Evolutionary conservation across 2,888 invertebrate genomes (phyloP).

Genomic region (Pheosia tremula): DNA sequence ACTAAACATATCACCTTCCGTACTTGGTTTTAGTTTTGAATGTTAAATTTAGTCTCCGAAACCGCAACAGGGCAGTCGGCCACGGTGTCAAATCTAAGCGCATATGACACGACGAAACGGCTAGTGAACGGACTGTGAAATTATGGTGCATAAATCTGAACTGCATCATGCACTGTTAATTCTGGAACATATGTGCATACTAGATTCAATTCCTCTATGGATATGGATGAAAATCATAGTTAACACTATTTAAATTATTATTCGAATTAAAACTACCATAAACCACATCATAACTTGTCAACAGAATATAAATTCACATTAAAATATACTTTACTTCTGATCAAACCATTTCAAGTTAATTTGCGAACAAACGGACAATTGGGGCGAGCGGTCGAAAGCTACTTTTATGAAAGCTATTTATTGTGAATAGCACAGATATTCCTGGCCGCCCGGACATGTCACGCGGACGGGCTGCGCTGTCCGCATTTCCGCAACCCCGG

Average conservation of each 20-base stretch:
- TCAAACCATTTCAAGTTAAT: conserved; percentile 34
- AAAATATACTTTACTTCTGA: conserved; percentile 18
- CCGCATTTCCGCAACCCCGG: conserved; percentile 60
- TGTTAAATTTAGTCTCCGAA: conserved; percentile 24
- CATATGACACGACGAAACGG: conserved; percentile 53
- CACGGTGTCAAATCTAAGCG: conserved; percentile 55
- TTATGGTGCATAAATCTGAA: conserved; percentile 62
- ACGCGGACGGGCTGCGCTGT: conserved; percentile 57
- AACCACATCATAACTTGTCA: conserved; percentile 14
- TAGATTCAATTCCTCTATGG: too few relatives aligned
- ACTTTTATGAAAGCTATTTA: conserved; percentile 49
- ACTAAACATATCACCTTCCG: too few relatives aligned
- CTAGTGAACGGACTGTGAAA: conserved; percentile 52
- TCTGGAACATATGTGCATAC: too few relatives aligned
- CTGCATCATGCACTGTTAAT: too few relatives aligned
- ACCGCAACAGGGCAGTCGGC: conserved; percentile 49
- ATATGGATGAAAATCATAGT: too few relatives aligned
- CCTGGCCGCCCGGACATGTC: conserved; percentile 59
- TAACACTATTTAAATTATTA: conserved; percentile 12
- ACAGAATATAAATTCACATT: conserved; percentile 17
- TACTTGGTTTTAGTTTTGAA: background rate
- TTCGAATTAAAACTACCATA: conserved; percentile 6
- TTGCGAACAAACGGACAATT: conserved; percentile 28
- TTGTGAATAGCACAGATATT: conserved; percentile 53
- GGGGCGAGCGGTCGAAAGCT: conserved; percentile 22